Base-by-base conservation (phyloP, 1,140 invertebrate genomes). In the Nasonia giraulti region DNA sequence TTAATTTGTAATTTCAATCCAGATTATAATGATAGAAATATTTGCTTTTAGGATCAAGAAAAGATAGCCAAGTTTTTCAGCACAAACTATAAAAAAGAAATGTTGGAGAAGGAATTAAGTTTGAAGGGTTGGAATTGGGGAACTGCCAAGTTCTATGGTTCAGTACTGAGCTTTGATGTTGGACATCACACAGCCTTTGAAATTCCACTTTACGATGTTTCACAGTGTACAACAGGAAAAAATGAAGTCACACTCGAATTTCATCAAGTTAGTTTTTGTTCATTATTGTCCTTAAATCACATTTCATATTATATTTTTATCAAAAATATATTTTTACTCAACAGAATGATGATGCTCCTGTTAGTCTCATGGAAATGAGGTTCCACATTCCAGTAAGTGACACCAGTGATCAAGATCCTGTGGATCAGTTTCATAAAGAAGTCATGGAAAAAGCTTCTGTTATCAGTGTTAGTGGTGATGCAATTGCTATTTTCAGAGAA, bases 41-140 rank as follows among this genome's bases (percentile, higher is more conserved):
- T 76, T 84, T 78, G 74, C 85, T 88, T 91, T 91, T 20, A 96
- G 93, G 97, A 97, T 88, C 95, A 97, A 92, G 96, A 97, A 87
- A 97, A 97, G 92, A 94, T 97, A 79, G 95, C 95, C 1, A 98
- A 97, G 88, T 98, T 97, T 91, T 97, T 98, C 88, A 95, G 96
- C 89, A 93, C 95, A 7, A 96, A 96, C 88, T 99, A 98, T 87
- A 95, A 96, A 75, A 96, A 97, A 89, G 95, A 97, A 88, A 96
- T 98, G 96, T 91, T 98, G 83, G 97, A 97, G 91, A 98, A 98
- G 90, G 98, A 99, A 89, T 92, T 99, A 55, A 97, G 97, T 89
- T 93, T 99, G 0, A 99, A 99, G 93, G 99, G 99, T 7, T 99
- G 99, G 98, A 99, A 99, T 93, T 99, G 99, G 98, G 99, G 99